phyloP scores from a whole-genome alignment of 1,140 invertebrate genomes.

The Amphibalanus amphitrite region DNA sequence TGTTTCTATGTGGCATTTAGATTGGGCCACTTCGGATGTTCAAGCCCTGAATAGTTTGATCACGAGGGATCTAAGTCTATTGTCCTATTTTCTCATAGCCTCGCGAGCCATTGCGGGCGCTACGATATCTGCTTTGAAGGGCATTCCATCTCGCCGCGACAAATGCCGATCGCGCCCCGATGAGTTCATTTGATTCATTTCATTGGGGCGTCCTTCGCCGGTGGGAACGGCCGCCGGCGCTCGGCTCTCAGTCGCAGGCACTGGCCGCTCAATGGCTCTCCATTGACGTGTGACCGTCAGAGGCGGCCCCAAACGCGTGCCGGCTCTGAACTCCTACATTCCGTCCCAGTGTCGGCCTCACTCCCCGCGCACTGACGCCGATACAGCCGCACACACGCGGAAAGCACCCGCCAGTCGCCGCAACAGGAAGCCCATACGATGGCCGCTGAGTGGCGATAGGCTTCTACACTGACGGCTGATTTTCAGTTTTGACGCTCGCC shows the following conservation, averaged over 20 bases:
- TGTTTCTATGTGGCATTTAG: background rate
- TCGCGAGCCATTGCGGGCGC: too few species aligned
- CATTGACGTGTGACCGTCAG: background rate
- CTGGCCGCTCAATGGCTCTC: background rate
- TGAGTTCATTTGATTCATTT: background rate
- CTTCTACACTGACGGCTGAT: too few species aligned
- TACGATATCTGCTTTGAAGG: background rate
- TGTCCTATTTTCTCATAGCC: background rate
- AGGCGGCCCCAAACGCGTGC: background rate
- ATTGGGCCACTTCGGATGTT: background rate
- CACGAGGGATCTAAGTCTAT: background rate
- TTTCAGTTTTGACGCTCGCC: too few species aligned
- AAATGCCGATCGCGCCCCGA: background rate
- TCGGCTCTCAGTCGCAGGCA: background rate
- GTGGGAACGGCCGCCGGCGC: background rate
- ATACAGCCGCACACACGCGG: too few species aligned
- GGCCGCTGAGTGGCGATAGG: too few species aligned
- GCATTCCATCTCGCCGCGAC: background rate
- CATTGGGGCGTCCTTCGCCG: background rate
- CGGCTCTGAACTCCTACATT: too few species aligned
- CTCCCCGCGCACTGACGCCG: too few species aligned
- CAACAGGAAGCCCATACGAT: too few species aligned
- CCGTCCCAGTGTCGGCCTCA: too few species aligned
- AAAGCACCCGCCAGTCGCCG: too few species aligned
- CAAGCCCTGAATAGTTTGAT: background rate